Conservation (phyloP, 2,797 vertebrate genomes). For the Buphagus erythrorhynchus region DNA sequence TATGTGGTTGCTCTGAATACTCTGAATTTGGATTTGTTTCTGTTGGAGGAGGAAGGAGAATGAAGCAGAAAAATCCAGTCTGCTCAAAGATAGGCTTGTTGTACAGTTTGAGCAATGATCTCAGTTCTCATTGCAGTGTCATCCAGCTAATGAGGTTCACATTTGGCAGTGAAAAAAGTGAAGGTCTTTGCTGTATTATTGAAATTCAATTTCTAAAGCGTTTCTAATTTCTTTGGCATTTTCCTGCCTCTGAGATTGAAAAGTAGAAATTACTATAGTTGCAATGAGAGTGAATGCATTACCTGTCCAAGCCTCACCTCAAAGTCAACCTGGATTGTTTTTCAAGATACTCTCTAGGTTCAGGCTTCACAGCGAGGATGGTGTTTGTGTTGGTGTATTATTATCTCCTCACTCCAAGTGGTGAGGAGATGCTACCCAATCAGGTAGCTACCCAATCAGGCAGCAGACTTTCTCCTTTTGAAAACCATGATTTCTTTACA, state of each 20-base stretch:
- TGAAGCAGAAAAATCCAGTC: not conserved
- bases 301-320: not conserved
- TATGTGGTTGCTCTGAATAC: not conserved
- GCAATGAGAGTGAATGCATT: not conserved
- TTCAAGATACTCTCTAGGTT: not conserved
- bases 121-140: not conserved
- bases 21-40: not conserved
- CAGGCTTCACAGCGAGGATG: not conserved
- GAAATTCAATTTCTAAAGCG: not conserved
- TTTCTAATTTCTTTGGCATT: not conserved
- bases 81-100: not conserved
- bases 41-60: not conserved
- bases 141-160: not conserved
- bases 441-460: no score
- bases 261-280: not conserved
- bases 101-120: not conserved
- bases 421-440: no score
- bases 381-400: not conserved
- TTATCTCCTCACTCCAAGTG: accelerated
- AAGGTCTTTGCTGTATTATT: not conserved
- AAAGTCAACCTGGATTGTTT: not conserved
- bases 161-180: not conserved
- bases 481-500: not conserved
- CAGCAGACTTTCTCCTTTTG: not conserved
- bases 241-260: not conserved